These are phyloP conservation scores for Mesembrinibis cayennensis DNA, from an alignment of 2,113 vertebrate genomes.

Conservation along the genomic window DNA sequence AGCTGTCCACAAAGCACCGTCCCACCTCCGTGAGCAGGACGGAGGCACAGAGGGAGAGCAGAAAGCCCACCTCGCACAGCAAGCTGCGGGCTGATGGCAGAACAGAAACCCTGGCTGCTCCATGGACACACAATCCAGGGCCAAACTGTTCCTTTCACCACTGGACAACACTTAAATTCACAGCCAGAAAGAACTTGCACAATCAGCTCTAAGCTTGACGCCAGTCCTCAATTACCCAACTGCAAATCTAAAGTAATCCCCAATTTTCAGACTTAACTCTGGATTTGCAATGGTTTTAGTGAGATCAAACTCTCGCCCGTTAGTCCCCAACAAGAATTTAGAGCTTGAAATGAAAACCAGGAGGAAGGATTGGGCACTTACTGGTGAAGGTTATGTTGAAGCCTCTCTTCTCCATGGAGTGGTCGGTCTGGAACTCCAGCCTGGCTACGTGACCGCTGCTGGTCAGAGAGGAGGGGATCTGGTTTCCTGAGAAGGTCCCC, in stretches of 20 bases:
- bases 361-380: slow-evolving; percentile 65
- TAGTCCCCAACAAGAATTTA: rapidly evolving
- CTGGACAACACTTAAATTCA: neutral
- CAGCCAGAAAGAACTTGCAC: neutral
- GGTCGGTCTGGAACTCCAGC: slow-evolving; percentile 97
- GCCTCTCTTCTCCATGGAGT: slow-evolving; percentile 96
- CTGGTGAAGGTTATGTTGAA: slow-evolving; percentile 99
- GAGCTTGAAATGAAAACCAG: neutral
- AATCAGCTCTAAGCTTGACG: neutral
- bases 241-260: neutral
- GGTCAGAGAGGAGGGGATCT: slow-evolving; percentile 92
- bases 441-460: slow-evolving; percentile 93
- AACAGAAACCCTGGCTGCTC: neutral
- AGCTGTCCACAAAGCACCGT: neutral
- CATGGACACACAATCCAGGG: neutral
- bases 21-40: rapidly evolving
- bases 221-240: no score
- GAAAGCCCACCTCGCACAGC: neutral
- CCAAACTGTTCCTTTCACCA: neutral
- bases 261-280: neutral
- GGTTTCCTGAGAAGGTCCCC: slow-evolving; percentile 93
- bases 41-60: neutral
- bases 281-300: neutral
- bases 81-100: neutral
- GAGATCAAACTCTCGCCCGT: neutral